phyloP scores from a whole-genome alignment of 2,113 vertebrate species.

The Neolamprologus caudopunctatus region DNA sequence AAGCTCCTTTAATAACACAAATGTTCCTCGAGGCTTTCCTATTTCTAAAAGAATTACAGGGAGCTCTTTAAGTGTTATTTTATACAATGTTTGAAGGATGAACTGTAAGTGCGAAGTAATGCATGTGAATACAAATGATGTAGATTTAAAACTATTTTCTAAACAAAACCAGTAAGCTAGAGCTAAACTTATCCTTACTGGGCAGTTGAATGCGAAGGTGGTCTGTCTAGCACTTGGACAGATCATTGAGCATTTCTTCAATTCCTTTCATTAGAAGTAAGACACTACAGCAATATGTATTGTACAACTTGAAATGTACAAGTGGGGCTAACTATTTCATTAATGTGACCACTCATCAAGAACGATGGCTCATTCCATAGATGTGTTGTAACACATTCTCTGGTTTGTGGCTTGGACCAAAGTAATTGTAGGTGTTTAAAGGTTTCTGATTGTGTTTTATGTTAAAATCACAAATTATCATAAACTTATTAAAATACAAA shows the following conservation, averaged over 20 bases:
- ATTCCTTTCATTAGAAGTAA: neutral
- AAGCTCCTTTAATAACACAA: neutral
- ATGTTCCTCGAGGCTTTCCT: neutral
- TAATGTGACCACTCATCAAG: neutral
- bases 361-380: neutral
- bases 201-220: rapidly evolving
- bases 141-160: neutral
- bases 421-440: neutral
- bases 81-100: neutral
- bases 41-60: neutral
- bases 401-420: neutral
- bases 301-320: neutral
- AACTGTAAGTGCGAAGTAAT: neutral
- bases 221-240: neutral
- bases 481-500: neutral
- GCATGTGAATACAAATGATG: neutral
- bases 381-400: neutral
- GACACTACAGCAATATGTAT: neutral
- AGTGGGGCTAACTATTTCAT: neutral
- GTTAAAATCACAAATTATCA: neutral
- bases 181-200: neutral
- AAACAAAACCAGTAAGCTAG: neutral
- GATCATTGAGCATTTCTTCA: neutral
- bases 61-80: neutral
- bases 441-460: neutral